phyloP scores from a whole-genome alignment of 2,888 invertebrate species.

The Drosophila setosimentum region DNA sequence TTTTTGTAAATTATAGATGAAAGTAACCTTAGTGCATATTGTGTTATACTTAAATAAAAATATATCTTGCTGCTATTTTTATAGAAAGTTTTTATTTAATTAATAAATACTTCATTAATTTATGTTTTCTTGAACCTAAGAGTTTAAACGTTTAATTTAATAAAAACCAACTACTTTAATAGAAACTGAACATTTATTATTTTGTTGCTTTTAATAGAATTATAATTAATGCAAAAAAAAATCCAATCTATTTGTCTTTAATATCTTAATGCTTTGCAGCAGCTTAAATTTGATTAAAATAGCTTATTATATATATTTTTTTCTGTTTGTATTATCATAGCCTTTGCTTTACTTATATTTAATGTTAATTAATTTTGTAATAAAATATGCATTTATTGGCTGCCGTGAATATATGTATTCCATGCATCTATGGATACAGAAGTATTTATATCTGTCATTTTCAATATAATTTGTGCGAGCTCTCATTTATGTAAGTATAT shows the following conservation, averaged over 20 bases:
- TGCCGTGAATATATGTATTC: constrained; percentile 51
- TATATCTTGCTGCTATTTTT: not conserved
- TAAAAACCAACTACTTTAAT: not conserved
- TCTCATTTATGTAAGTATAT: constrained; percentile 54
- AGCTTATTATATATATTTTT: constrained; percentile 23
- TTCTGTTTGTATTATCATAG: constrained; percentile 4
- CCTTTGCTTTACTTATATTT: constrained; percentile 59
- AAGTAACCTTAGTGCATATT: not conserved
- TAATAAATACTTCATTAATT: not conserved
- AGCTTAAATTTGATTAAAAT: constrained; percentile 38
- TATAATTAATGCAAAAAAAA: constrained; percentile 21
- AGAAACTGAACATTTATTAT: constrained; percentile 18
- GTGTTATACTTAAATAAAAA: not conserved
- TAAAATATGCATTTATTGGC: constrained; percentile 76
- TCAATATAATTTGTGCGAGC: constrained; percentile 61
- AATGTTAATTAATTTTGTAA: constrained; percentile 79
- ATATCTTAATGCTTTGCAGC: constrained; percentile 48
- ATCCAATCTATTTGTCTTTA: constrained; percentile 53
- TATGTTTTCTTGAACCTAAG: not conserved
- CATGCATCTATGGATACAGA: constrained; percentile 33
- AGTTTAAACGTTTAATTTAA: not conserved
- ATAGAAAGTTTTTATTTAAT: not conserved
- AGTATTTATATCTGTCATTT: constrained; percentile 42
- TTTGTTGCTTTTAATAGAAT: constrained; percentile 24
- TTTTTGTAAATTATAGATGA: not conserved